Evolutionary conservation across 2,888 invertebrate species (phyloP).

Genomic region (Rhingia rostrata): DNA sequence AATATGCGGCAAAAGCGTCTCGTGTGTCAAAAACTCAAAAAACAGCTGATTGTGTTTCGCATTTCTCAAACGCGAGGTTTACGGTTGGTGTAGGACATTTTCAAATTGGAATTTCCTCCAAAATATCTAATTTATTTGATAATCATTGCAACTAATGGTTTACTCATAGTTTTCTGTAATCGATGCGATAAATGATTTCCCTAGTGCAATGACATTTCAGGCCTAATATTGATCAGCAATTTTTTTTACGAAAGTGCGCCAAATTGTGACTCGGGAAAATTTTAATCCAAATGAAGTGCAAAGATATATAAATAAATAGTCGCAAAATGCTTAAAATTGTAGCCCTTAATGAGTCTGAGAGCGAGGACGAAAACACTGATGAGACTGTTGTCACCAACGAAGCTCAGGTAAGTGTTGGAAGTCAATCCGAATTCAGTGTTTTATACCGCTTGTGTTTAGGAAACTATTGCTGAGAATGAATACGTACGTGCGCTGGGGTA

Average conservation of each 20-base stretch:
- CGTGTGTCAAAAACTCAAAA: not conserved
- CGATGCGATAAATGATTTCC: not conserved
- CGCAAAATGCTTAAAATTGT: conserved; percentile 76
- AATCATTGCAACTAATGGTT: not conserved
- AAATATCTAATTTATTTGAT: not conserved
- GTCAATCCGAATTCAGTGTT: not conserved
- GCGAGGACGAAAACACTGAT: conserved; percentile 65
- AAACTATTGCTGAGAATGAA: conserved; percentile 77
- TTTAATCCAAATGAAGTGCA: not conserved
- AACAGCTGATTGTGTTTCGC: conserved; percentile 33
- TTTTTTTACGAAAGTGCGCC: conserved; percentile 33
- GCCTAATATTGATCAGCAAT: not conserved
- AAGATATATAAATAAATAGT: not conserved
- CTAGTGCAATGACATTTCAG: conserved; percentile 1
- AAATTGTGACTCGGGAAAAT: not conserved
- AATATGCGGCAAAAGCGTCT: not conserved
- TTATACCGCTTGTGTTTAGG: conserved; percentile 50
- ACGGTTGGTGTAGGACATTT: conserved; percentile 1
- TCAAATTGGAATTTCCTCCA: not conserved
- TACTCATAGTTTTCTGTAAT: not conserved
- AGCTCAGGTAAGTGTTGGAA: conserved; percentile 72
- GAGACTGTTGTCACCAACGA: conserved; percentile 75
- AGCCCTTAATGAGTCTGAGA: conserved; percentile 75
- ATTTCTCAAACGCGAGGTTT: not conserved
- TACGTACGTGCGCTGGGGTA: conserved; percentile 76